phyloP scores from a whole-genome alignment of 2,888 invertebrate genomes.

The Rotaria macrura region DNA sequence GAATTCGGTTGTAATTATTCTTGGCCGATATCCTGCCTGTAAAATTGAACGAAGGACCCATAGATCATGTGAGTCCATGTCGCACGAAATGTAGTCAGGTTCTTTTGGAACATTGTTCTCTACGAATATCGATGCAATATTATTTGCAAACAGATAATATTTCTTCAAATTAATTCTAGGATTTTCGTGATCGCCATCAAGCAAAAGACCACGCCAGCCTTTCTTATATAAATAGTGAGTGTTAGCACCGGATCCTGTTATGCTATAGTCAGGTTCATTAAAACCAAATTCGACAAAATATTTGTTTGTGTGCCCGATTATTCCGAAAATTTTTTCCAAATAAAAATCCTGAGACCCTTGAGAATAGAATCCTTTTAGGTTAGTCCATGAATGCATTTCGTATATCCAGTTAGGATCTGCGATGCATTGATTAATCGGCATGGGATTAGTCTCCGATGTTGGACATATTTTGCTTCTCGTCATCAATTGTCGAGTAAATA shows the following conservation, averaged over 20 bases:
- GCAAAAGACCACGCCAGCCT: neutral
- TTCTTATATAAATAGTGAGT: neutral
- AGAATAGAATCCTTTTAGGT: neutral
- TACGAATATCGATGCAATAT: neutral
- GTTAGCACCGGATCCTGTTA: neutral
- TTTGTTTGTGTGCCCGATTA: neutral
- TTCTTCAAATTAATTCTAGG: neutral
- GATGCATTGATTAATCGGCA: no score
- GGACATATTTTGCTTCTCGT: no score
- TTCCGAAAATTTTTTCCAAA: neutral
- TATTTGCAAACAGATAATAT: neutral
- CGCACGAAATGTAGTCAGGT: neutral
- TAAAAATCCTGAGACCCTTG: neutral
- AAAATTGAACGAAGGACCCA: neutral
- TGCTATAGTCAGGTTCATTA: neutral
- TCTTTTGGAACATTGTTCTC: neutral
- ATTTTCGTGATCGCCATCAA: neutral
- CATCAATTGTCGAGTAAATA: no score
- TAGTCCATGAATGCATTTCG: neutral
- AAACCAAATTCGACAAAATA: neutral
- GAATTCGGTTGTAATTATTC: neutral
- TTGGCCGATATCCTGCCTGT: neutral
- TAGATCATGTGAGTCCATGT: neutral
- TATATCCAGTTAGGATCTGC: neutral
- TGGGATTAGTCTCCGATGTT: no score